phyloP scores from a whole-genome alignment of 2,888 invertebrate species.

The Cordilura impudica region DNA sequence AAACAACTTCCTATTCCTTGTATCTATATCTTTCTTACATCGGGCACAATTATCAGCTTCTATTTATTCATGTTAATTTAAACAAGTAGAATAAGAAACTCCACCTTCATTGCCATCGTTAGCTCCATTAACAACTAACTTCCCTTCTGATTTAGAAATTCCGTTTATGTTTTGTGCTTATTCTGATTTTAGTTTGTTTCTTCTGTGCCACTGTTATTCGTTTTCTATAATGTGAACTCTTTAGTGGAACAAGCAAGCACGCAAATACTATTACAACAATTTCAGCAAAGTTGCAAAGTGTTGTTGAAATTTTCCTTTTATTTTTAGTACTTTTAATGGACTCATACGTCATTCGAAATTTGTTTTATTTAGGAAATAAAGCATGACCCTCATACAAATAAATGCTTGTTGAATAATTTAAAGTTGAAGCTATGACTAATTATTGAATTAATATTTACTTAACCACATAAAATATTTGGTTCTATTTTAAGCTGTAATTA shows the following conservation, averaged over 20 bases:
- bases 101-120: background rate
- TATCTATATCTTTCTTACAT: background rate
- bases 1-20: background rate
- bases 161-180: background rate
- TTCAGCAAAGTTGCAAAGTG: too few relatives aligned
- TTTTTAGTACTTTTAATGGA: too few relatives aligned
- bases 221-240: background rate
- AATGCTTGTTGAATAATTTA: too few relatives aligned
- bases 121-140: background rate
- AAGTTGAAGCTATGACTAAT: too few relatives aligned
- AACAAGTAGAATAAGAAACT: background rate
- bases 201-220: slow-evolving; percentile 29
- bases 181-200: background rate
- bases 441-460: too few relatives aligned
- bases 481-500: too few relatives aligned
- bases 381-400: too few relatives aligned
- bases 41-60: background rate
- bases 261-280: background rate
- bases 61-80: background rate
- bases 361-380: too few relatives aligned
- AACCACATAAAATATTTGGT: too few relatives aligned
- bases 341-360: too few relatives aligned
- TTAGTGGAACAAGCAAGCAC: background rate
- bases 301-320: too few relatives aligned
- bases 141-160: background rate